These are phyloP conservation scores for Oophaga pumilio DNA, from an alignment of 2,113 vertebrate genomes.

Conservation along the genomic window DNA sequence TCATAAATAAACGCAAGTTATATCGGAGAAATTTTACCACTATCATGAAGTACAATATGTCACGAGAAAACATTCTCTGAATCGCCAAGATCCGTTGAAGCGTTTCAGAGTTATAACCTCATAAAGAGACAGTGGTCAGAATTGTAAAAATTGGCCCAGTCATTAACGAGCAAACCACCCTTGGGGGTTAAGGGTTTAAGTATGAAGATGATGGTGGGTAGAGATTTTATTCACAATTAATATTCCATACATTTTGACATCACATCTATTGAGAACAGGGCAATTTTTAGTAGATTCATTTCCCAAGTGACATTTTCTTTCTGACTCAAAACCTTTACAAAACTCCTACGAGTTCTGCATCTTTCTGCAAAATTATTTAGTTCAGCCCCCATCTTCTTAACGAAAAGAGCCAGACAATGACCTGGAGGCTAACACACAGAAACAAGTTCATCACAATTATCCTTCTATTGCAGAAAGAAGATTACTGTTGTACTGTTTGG, in stretches of 20 bases:
- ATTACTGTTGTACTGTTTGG: too few species aligned
- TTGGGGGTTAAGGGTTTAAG: too few species aligned
- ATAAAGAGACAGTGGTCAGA: too few species aligned
- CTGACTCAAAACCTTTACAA: slow-evolving; percentile 43
- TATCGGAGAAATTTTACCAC: too few species aligned
- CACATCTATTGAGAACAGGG: slow-evolving; percentile 19
- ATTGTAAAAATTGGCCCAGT: too few species aligned
- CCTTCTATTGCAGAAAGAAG: not conserved
- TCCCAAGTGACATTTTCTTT: slow-evolving; percentile 53
- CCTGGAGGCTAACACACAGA: slow-evolving; percentile 23
- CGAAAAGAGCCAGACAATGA: slow-evolving; percentile 26
- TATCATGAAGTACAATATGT: too few species aligned
- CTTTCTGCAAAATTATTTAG: slow-evolving; percentile 29
- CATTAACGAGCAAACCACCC: too few species aligned
- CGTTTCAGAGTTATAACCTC: too few species aligned
- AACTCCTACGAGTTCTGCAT: slow-evolving; percentile 39
- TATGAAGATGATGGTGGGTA: not conserved
- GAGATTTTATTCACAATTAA: slow-evolving; percentile 14
- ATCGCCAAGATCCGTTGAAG: too few species aligned
- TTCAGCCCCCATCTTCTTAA: slow-evolving; percentile 41
- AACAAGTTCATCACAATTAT: slow-evolving; percentile 8
- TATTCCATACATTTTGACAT: not conserved
- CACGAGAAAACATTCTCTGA: too few species aligned
- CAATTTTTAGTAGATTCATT: slow-evolving; percentile 43
- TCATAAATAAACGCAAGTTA: too few species aligned